Evolutionary conservation across 2,113 vertebrate species (phyloP).

Genomic region (Melanostigma gelatinosum): DNA sequence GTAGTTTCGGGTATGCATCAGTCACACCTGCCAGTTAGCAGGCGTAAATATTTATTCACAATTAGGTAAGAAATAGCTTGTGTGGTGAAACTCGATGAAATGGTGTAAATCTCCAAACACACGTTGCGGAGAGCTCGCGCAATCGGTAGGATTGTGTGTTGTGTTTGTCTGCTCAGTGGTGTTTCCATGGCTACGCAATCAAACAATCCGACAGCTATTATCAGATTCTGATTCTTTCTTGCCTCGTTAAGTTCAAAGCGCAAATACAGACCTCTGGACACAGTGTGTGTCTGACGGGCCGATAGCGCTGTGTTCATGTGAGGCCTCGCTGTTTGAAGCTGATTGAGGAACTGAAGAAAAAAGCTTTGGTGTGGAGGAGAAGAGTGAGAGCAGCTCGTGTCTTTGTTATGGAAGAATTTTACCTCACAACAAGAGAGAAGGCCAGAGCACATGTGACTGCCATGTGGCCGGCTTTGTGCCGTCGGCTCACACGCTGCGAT

Average conservation of each 20-base stretch:
- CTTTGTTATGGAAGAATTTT: too few species aligned
- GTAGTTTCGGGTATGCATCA: background rate
- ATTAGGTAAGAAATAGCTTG: too few species aligned
- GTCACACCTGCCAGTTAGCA: background rate
- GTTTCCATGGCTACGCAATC: background rate
- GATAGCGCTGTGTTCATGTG: background rate
- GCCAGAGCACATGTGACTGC: too few species aligned
- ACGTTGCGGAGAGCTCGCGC: background rate
- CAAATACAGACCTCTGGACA: background rate
- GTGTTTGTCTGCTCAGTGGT: background rate
- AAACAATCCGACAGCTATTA: background rate
- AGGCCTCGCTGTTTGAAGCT: background rate
- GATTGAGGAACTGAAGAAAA: background rate
- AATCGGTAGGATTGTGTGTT: background rate
- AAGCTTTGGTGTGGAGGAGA: background rate
- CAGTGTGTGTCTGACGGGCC: background rate
- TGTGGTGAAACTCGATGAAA: background rate
- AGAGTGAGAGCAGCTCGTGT: constrained; percentile 3
- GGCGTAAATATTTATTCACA: background rate
- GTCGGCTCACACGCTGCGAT: too few species aligned
- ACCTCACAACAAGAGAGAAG: too few species aligned
- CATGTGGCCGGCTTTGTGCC: too few species aligned
- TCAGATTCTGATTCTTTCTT: background rate
- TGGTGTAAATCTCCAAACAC: background rate
- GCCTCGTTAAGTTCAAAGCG: background rate